These are phyloP conservation scores for Eremobia ochroleuca DNA, from an alignment of 2,888 invertebrate genomes.

Conservation along the genomic window DNA sequence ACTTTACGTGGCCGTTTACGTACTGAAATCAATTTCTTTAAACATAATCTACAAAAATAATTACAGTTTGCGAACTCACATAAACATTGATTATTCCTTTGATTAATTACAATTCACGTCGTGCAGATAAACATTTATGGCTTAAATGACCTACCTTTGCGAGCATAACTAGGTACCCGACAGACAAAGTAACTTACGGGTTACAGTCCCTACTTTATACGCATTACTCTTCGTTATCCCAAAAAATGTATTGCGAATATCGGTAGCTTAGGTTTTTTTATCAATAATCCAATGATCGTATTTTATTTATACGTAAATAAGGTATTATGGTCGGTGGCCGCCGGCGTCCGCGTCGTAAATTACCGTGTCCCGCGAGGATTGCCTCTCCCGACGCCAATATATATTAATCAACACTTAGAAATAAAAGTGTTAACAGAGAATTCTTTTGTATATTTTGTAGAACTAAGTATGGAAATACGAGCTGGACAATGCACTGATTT, in stretches of 20 bases:
- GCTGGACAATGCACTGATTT: slow-evolving; percentile 1
- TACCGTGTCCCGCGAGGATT: slow-evolving; percentile 79
- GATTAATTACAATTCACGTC: slow-evolving; percentile 28
- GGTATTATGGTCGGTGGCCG: slow-evolving; percentile 75
- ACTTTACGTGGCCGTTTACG: neutral
- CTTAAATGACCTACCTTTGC: neutral
- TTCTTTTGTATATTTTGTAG: slow-evolving; percentile 67
- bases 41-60: neutral
- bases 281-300: slow-evolving; percentile 81
- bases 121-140: slow-evolving; percentile 39
- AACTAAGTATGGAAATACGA: slow-evolving; percentile 44
- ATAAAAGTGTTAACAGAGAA: slow-evolving; percentile 77
- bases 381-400: slow-evolving; percentile 79
- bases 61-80: slow-evolving; percentile 7
- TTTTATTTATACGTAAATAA: slow-evolving; percentile 87
- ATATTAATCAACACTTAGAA: slow-evolving; percentile 84
- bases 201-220: slow-evolving; percentile 4
- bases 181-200: slow-evolving; percentile 27
- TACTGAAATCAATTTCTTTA: slow-evolving; percentile 23
- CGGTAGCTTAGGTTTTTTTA: slow-evolving; percentile 71
- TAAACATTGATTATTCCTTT: slow-evolving; percentile 17
- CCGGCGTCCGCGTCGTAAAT: slow-evolving; percentile 78
- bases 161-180: slow-evolving; percentile 23
- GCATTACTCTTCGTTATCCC: slow-evolving; percentile 63
- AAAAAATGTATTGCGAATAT: slow-evolving; percentile 64